These are phyloP conservation scores for Acrossocheilus fasciatus DNA, from an alignment of 2,797 vertebrate genomes.

Conservation along the genomic window DNA sequence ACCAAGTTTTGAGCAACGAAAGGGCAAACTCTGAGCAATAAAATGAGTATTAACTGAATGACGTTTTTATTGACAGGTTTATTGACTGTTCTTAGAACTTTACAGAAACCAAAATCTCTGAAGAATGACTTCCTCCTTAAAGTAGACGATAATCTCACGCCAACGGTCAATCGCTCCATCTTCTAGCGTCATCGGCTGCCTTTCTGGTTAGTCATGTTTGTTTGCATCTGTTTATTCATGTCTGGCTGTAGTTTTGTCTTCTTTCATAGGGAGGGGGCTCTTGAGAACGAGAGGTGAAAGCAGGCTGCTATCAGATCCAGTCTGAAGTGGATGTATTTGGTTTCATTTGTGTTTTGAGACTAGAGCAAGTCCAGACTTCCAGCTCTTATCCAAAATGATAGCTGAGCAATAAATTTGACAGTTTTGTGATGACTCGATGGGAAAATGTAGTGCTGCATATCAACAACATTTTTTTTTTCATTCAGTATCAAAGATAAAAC, in stretches of 20 bases:
- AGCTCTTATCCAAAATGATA: slow-evolving; percentile 21
- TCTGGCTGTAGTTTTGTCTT: slow-evolving; percentile 49
- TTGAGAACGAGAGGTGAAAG: slow-evolving; percentile 1
- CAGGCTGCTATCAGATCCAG: slow-evolving; percentile 31
- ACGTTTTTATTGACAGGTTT: not conserved
- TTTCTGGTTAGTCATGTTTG: slow-evolving; percentile 49
- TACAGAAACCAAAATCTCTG: slow-evolving; percentile 3
- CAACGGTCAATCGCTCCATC: not conserved
- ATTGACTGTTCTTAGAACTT: not conserved
- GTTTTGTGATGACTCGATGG: not conserved
- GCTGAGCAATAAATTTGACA: not conserved
- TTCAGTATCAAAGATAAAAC: not conserved
- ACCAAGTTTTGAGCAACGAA: not conserved
- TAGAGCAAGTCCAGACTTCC: slow-evolving; percentile 35
- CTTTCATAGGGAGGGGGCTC: not conserved
- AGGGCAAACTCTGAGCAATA: not conserved
- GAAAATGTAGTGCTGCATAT: not conserved
- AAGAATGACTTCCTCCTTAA: not conserved
- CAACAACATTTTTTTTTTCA: not conserved
- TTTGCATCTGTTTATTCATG: slow-evolving; percentile 48
- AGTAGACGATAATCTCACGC: not conserved
- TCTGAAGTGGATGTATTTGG: slow-evolving; percentile 43
- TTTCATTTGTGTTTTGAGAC: slow-evolving; percentile 48
- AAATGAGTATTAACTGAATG: not conserved
- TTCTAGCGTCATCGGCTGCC: slow-evolving; percentile 33